Conservation (phyloP, 1,140 invertebrate genomes). For the Danaus plexippus region DNA sequence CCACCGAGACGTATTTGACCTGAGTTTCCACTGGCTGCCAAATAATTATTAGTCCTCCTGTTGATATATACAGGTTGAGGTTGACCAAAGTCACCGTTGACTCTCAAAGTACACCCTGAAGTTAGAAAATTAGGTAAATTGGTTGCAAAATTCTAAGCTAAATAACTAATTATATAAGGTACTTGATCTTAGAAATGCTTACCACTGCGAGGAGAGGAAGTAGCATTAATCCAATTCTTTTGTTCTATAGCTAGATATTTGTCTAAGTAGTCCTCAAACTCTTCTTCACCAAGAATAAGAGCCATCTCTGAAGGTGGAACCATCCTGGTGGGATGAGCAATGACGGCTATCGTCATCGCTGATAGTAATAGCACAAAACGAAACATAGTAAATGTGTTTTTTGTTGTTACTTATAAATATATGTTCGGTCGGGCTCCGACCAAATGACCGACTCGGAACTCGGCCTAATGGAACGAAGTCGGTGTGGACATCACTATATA, state of each 20-base stretch:
- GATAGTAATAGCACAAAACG: constrained; percentile 9
- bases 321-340: constrained; percentile 22
- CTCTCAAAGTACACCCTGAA: constrained; percentile 44
- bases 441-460: background rate
- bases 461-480: constrained; percentile 7
- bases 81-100: constrained; percentile 55
- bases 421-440: background rate
- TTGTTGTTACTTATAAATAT: background rate
- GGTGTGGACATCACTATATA: background rate
- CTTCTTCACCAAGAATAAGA: constrained; percentile 44
- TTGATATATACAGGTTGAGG: constrained; percentile 54
- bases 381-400: constrained; percentile 11
- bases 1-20: constrained; percentile 33
- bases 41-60: constrained; percentile 28
- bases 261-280: constrained; percentile 60
- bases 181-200: constrained; percentile 16
- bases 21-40: constrained; percentile 33
- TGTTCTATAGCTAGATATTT: constrained; percentile 46
- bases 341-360: constrained; percentile 11
- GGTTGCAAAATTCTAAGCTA: background rate
- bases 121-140: constrained; percentile 3
- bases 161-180: background rate
- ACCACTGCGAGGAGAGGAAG: constrained; percentile 31
- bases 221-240: constrained; percentile 29
- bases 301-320: constrained; percentile 37